phyloP scores from a whole-genome alignment of 2,797 vertebrate genomes.

The Bradypodion pumilum region DNA sequence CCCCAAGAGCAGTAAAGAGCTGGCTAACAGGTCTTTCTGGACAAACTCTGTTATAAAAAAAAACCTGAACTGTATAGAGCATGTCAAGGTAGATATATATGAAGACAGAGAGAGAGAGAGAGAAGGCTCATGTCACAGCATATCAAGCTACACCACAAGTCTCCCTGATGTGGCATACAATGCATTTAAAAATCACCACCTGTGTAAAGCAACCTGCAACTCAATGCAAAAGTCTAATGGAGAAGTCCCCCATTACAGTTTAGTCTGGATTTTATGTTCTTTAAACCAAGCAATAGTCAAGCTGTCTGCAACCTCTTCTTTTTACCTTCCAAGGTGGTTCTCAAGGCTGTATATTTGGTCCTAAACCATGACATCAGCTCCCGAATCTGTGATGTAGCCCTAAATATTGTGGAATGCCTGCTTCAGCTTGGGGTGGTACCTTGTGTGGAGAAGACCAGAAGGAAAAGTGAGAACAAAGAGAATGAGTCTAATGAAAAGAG shows the following conservation, averaged over 20 bases:
- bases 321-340: slow-evolving; percentile 81
- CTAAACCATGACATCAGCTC: slow-evolving; percentile 97
- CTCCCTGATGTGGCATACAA: neutral
- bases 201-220: neutral
- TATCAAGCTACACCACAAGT: neutral
- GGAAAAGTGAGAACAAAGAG: slow-evolving; percentile 92
- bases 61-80: too few species aligned
- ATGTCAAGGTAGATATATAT: too few species aligned
- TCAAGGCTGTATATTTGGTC: slow-evolving; percentile 93
- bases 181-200: neutral
- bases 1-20: too few species aligned
- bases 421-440: slow-evolving; percentile 96
- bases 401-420: slow-evolving; percentile 96
- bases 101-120: too few species aligned
- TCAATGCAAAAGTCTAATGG: neutral
- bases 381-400: slow-evolving; percentile 92
- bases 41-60: too few species aligned
- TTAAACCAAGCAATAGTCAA: neutral
- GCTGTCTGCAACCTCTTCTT: slow-evolving; percentile 16
- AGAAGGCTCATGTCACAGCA: neutral
- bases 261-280: neutral
- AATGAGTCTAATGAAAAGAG: slow-evolving; percentile 84
- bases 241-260: neutral
- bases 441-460: slow-evolving; percentile 85
- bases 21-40: too few species aligned